Evolutionary conservation across 2,797 vertebrate species (phyloP).

Genomic region (Harpagifer antarcticus): DNA sequence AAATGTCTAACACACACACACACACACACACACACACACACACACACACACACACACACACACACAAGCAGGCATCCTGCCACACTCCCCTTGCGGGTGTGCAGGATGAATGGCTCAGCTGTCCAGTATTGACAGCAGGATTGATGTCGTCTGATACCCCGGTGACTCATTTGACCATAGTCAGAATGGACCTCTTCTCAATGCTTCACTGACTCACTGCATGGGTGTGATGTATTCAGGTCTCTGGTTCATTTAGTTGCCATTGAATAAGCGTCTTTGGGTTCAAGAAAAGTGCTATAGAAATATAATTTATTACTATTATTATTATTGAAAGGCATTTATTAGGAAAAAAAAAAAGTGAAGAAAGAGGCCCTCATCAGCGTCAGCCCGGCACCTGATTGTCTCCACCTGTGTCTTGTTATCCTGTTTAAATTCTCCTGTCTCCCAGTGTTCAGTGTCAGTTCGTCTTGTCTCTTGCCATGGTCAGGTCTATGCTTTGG

Average conservation of each 20-base stretch:
- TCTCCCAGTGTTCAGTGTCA: too few species aligned
- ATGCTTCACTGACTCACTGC: slow-evolving; percentile 42
- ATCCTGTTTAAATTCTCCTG: too few species aligned
- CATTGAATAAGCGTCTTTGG: not conserved
- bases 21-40: not conserved
- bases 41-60: not conserved
- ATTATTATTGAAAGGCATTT: slow-evolving; percentile 33
- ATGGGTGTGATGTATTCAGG: slow-evolving; percentile 14
- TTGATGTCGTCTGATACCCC: slow-evolving; percentile 71
- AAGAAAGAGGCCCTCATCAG: not conserved
- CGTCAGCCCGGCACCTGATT: too few species aligned
- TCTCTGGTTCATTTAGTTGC: slow-evolving; percentile 22
- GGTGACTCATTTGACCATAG: slow-evolving; percentile 72
- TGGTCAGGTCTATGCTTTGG: too few species aligned
- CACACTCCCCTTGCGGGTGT: slow-evolving; percentile 25
- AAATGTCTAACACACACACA: not conserved
- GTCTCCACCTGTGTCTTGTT: too few species aligned
- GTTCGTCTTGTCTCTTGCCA: too few species aligned
- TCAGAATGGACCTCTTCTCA: slow-evolving; percentile 59
- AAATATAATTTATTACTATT: too few species aligned
- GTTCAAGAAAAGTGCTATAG: too few species aligned
- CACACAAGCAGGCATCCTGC: slow-evolving; percentile 1
- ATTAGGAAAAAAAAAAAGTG: not conserved
- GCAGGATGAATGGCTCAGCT: slow-evolving; percentile 66
- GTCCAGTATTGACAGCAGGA: slow-evolving; percentile 65